Evolutionary conservation across 2,797 vertebrate species (phyloP).

Genomic region (Schizopygopsis malacanthus): DNA sequence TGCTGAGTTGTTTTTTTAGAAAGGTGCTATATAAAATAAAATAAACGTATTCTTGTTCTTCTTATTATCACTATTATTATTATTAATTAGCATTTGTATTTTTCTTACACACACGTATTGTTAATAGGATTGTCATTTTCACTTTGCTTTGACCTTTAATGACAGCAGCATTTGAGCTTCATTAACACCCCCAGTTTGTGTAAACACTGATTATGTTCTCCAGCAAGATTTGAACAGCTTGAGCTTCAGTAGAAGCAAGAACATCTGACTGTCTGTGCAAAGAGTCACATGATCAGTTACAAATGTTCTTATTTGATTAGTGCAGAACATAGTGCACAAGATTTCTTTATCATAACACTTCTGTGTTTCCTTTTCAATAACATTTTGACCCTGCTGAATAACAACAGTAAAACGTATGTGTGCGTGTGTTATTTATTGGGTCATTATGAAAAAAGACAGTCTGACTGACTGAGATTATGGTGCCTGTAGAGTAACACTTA

Average conservation of each 20-base stretch:
- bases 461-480: slow-evolving; percentile 17
- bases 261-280: neutral
- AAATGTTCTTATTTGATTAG: neutral
- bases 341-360: neutral
- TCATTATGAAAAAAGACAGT: slow-evolving; percentile 10
- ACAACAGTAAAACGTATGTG: slow-evolving; percentile 17
- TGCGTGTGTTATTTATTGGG: slow-evolving; percentile 17
- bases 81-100: neutral
- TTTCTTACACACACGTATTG: neutral
- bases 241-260: neutral
- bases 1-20: no score
- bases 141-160: neutral
- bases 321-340: neutral
- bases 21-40: no score
- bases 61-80: no score
- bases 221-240: neutral
- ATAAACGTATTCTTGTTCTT: no score
- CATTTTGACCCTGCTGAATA: neutral
- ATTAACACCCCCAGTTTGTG: neutral
- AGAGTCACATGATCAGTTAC: neutral
- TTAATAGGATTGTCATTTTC: no score
- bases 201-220: neutral
- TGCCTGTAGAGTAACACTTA: slow-evolving; percentile 32
- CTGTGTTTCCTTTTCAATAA: neutral
- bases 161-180: neutral